Base-by-base conservation (phyloP, 2,888 invertebrate genomes). In the Cephus nigrinus region DNA sequence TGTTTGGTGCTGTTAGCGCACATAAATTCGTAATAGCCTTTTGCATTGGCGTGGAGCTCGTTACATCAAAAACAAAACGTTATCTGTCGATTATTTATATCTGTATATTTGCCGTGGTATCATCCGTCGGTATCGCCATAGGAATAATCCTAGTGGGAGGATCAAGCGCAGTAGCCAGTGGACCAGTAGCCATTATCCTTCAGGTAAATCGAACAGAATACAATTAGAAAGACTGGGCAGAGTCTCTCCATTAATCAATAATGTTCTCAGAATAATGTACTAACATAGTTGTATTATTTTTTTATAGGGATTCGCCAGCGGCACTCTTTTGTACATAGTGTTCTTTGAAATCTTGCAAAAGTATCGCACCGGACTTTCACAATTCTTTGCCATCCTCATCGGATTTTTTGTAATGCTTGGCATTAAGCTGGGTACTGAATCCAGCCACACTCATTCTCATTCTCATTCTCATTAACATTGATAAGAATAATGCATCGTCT, bases 261-360 rank as follows among this genome's bases (percentile, higher is more conserved):
- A 55, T 55, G 23, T 23, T 23, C 55, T 23, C 23, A 23, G 23
- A 55, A 23, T 23, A 55, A 55, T 23, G 55, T 55, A 55, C 23
- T 55, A 55, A 55, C 5, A 55, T 23, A 23, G 23, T 55, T 55
- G 2, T 55, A 23, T 55, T 23, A 55, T 23, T 9, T 15, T 55
- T 79, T 91, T 91, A 15, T 96, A 98, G 93, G 98, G 98, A 4
- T 92, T 98, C 79, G 98, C 98, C 0, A 95, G 97, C 73, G 99
- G 98, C 15, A 98, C 98, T 0, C 94, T 99, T 72, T 92, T 99
- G 5, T 99, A 98, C 92, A 97, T 99, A 30, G 97, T 98, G n/a
- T 98, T 98, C 93, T 98, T 98, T 91, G 98, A 99, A 92, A 96
- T 98, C 77, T 93, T 98, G 86, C 95, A 95, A 73, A 92, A 92